These are phyloP conservation scores for Hirtodrosophila cameraria DNA, from an alignment of 2,888 invertebrate species.

Conservation along the genomic window DNA sequence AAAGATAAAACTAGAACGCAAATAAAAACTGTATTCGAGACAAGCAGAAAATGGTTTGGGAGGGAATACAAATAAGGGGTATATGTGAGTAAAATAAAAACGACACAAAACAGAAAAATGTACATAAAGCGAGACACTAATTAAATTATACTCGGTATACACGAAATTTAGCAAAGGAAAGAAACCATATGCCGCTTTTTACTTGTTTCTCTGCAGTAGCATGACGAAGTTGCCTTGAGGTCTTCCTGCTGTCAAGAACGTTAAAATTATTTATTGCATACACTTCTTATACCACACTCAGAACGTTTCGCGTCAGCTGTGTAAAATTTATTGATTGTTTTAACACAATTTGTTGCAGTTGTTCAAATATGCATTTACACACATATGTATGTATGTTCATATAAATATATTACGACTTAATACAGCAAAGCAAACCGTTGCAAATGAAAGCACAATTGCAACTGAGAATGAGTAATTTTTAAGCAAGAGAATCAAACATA, in stretches of 20 bases:
- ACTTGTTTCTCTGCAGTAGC: slow-evolving; percentile 81
- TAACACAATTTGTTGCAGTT: slow-evolving; percentile 20
- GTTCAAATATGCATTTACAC: slow-evolving; percentile 1
- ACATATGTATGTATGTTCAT: no score
- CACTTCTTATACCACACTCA: slow-evolving; percentile 54
- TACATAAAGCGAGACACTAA: slow-evolving; percentile 53
- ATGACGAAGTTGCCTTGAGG: slow-evolving; percentile 54
- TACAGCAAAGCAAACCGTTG: slow-evolving; percentile 14
- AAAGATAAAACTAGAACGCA: slow-evolving; percentile 42
- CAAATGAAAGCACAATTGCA: slow-evolving; percentile 36
- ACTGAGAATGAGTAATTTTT: slow-evolving; percentile 25
- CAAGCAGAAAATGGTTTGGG: slow-evolving; percentile 16
- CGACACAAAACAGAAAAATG: slow-evolving; percentile 16
- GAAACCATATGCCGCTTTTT: slow-evolving; percentile 67
- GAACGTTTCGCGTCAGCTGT: slow-evolving; percentile 24
- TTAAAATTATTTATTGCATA: slow-evolving; percentile 43
- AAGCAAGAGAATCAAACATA: slow-evolving; percentile 1
- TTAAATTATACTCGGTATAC: slow-evolving; percentile 59
- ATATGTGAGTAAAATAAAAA: no score
- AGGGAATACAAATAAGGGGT: slow-evolving; percentile 4
- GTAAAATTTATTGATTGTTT: slow-evolving; percentile 44
- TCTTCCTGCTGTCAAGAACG: slow-evolving; percentile 44
- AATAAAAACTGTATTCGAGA: slow-evolving; percentile 25
- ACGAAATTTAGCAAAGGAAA: slow-evolving; percentile 39
- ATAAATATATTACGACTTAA: background rate